phyloP scores from a whole-genome alignment of 1,140 invertebrate genomes.

The Alviniconcha marisindica region DNA sequence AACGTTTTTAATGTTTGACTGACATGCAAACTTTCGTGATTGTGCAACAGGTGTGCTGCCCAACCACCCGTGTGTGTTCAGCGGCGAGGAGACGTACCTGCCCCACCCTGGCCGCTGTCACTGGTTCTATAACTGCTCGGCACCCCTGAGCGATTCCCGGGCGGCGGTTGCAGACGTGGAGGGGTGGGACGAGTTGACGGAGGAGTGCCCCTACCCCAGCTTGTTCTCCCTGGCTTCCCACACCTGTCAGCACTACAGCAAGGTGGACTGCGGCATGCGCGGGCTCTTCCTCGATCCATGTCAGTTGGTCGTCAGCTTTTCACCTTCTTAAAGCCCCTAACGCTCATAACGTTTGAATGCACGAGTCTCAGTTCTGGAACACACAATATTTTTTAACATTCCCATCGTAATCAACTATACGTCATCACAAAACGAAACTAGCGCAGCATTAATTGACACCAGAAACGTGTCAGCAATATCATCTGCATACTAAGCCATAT shows the following conservation, averaged over 20 bases:
- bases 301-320: constrained; percentile 23
- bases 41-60: constrained; percentile 27
- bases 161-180: background rate
- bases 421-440: too few species aligned
- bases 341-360: too few species aligned
- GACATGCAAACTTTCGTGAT: too few species aligned
- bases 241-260: constrained; percentile 38
- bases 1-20: too few species aligned
- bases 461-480: too few species aligned
- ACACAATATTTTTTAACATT: too few species aligned
- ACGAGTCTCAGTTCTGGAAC: too few species aligned
- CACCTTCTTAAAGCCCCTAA: too few species aligned
- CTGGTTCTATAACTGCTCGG: constrained; percentile 44
- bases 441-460: too few species aligned
- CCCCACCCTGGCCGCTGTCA: constrained; percentile 40
- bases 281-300: constrained; percentile 35
- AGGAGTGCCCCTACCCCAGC: constrained; percentile 46
- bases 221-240: constrained; percentile 29
- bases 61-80: constrained; percentile 40
- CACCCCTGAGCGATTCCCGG: background rate
- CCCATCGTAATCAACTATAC: too few species aligned
- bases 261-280: constrained; percentile 38
- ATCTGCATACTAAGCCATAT: too few species aligned
- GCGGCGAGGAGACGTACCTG: background rate
- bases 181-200: constrained; percentile 30